phyloP scores from a whole-genome alignment of 2,888 invertebrate genomes.

The Nomada hirtipes region DNA sequence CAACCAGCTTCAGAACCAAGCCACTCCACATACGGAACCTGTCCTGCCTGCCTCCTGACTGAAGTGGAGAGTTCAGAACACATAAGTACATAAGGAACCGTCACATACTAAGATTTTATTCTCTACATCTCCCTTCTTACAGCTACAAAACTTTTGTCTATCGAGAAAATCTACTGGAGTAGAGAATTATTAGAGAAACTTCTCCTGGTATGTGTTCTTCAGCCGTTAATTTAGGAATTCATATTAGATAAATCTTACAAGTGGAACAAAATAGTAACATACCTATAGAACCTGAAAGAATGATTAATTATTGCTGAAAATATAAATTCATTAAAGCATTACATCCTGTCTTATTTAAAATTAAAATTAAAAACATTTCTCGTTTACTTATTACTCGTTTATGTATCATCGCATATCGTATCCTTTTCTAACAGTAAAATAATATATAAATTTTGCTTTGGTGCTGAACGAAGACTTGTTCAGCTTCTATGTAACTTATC shows the following conservation, averaged over 20 bases:
- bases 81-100: conserved; percentile 84
- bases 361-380: conserved; percentile 52
- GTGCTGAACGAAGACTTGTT: conserved; percentile 54
- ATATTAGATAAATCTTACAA: conserved; percentile 75
- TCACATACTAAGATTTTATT: conserved; percentile 81
- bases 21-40: conserved; percentile 84
- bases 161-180: conserved; percentile 75
- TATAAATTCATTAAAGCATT: conserved; percentile 66
- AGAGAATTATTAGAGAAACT: conserved; percentile 74
- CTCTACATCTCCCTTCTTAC: conserved; percentile 77
- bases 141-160: conserved; percentile 73
- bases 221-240: conserved; percentile 75
- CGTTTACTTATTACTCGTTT: conserved; percentile 56
- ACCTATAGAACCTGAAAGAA: conserved; percentile 84
- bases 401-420: conserved; percentile 54
- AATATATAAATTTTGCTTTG: conserved; percentile 48
- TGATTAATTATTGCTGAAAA: conserved; percentile 80
- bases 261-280: conserved; percentile 84
- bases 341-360: conserved; percentile 54
- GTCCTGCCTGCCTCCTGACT: conserved; percentile 84
- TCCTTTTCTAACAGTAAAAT: conserved; percentile 52
- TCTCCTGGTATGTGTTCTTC: conserved; percentile 79
- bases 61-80: conserved; percentile 85
- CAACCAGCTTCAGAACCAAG: conserved; percentile 83
- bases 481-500: conserved; percentile 53